These are phyloP conservation scores for Chrysolina haemoptera DNA, from an alignment of 2,888 invertebrate genomes.

Conservation along the genomic window DNA sequence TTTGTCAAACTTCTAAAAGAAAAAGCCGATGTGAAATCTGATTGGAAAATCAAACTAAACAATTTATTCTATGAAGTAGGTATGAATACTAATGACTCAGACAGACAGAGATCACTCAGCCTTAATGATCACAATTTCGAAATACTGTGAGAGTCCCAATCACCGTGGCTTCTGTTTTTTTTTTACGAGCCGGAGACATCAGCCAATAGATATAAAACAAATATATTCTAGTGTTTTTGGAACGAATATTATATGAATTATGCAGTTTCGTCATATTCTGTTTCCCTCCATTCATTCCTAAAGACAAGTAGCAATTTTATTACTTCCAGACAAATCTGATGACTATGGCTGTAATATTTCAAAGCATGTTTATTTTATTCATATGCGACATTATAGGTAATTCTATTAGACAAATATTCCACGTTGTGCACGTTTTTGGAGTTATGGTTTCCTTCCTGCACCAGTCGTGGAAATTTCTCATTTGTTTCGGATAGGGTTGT, in stretches of 20 bases:
- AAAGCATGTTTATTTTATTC: slow-evolving; percentile 1
- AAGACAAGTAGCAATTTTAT: neutral
- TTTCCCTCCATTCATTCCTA: neutral
- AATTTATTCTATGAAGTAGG: too few species aligned
- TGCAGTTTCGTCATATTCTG: neutral
- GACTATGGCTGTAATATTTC: slow-evolving; percentile 1
- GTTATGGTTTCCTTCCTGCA: neutral
- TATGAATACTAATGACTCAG: too few species aligned
- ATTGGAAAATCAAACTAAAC: too few species aligned
- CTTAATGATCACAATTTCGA: too few species aligned
- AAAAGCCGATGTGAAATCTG: too few species aligned
- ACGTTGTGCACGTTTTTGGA: neutral
- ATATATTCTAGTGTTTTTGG: neutral
- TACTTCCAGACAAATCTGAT: slow-evolving; percentile 3
- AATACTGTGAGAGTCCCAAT: neutral
- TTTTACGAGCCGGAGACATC: neutral
- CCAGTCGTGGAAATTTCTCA: neutral
- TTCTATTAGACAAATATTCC: neutral
- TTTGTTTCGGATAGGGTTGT: too few species aligned
- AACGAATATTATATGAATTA: slow-evolving; percentile 1
- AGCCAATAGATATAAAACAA: slow-evolving; percentile 5
- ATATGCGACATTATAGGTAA: neutral
- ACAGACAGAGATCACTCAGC: too few species aligned
- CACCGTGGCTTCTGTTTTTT: neutral
- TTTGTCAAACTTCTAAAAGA: too few species aligned